A percentile compares a stretch with the other conserved stretches of the same genome.
phyloP scores from a whole-genome alignment of 2,113 vertebrate species.

The Cryptomyrus ogoouensis region DNA sequence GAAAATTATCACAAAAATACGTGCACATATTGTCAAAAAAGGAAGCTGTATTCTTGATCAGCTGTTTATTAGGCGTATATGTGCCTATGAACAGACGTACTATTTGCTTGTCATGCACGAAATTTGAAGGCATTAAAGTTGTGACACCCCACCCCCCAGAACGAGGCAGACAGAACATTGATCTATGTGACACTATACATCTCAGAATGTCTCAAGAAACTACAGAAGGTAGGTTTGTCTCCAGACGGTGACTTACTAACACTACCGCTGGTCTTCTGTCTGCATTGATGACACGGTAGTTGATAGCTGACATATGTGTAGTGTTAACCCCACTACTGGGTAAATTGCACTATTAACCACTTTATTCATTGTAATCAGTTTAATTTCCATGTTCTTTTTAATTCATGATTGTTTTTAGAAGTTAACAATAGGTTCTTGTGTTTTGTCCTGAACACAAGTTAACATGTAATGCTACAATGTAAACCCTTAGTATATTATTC shows the following conservation, averaged over 20 bases:
- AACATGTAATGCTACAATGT: neutral
- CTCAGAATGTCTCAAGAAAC: conserved; percentile 94
- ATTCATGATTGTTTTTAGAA: neutral
- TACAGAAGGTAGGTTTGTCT: conserved; percentile 79
- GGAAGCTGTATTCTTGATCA: neutral
- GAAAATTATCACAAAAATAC: neutral
- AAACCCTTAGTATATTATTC: neutral
- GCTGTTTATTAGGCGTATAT: neutral
- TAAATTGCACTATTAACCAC: neutral
- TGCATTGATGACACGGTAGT: neutral
- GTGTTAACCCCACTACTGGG: neutral
- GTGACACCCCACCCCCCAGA: conserved; percentile 57
- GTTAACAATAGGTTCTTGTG: neutral
- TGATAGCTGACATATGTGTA: neutral
- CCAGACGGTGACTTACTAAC: neutral
- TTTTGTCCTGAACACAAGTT: neutral
- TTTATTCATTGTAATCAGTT: neutral
- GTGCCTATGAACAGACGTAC: neutral
- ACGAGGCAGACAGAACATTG: conserved; percentile 92
- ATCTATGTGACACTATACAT: conserved; percentile 97
- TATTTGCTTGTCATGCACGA: neutral
- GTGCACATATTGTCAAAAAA: neutral
- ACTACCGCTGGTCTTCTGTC: neutral
- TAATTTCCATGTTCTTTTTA: neutral
- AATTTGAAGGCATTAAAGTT: neutral